Evolutionary conservation across 2,113 vertebrate species (phyloP).

Genomic region (Amblyornis subalaris): DNA sequence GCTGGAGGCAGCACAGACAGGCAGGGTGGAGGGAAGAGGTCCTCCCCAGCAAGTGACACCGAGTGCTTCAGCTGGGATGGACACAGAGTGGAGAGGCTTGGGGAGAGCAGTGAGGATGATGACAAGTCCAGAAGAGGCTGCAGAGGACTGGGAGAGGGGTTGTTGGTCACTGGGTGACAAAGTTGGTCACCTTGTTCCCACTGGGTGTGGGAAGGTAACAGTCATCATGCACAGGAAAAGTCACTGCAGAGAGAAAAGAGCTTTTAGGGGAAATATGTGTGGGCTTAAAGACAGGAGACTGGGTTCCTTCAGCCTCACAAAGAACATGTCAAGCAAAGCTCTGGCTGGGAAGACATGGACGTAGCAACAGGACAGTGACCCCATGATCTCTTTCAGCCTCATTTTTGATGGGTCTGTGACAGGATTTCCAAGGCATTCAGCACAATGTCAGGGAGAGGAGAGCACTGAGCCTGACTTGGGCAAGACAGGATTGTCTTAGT

Average conservation of each 20-base stretch:
- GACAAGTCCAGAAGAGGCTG: not conserved
- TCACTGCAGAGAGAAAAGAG: not conserved
- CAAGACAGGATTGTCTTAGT: not conserved
- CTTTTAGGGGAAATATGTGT: not conserved
- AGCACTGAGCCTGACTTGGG: not conserved
- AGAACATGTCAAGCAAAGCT: not conserved
- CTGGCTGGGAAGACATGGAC: not conserved
- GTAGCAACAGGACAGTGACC: not conserved
- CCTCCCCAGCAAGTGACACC: rapidly evolving
- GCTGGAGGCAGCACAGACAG: not conserved
- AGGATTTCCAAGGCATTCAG: not conserved
- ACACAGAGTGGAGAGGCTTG: not conserved
- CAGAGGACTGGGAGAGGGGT: not conserved
- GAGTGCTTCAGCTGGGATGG: not conserved
- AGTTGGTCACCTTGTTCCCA: too few species aligned
- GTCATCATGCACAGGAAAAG: not conserved
- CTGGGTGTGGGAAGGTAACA: not conserved
- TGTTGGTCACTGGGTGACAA: rapidly evolving
- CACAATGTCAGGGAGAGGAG: not conserved
- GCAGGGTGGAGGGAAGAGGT: not conserved
- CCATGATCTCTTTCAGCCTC: not conserved
- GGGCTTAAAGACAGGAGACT: not conserved
- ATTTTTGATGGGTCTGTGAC: not conserved
- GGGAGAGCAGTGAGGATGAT: not conserved
- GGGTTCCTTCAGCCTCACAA: not conserved